Base-by-base conservation (phyloP, 2,888 invertebrate species). In the Tachystola acroxantha region DNA sequence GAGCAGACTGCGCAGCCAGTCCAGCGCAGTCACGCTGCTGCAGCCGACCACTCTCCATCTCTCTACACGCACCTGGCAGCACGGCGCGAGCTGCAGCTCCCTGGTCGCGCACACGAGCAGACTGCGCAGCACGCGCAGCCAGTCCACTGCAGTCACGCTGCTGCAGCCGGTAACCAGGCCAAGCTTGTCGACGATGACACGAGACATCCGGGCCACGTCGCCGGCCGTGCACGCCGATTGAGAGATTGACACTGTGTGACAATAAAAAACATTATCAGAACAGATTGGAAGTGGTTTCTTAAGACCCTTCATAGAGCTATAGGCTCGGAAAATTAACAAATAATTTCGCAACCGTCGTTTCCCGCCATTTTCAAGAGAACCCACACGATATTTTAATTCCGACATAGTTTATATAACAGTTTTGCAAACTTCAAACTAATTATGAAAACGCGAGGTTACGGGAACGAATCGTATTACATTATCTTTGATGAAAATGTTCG, bases 131-230 rank as follows among this genome's bases (percentile, higher is more conserved):
- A 94, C 82, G 10, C 90, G 88, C 56, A 94, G 88, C 84, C 93
- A 94, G 66, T 91, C 90, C 43, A 92, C 88, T 34, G 92, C 88
- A 0, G 92, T 92, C 42, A 91, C 80, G 2, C 90, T 89, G 34
- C 88, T 77, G 34, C 88, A 85, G 37, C 88, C 89, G 44, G 88
- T 81, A 44, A 90, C 89, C 6, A 73, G 50, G 48, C 91, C 91
- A 55, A 95, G 88, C 81, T 96, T 96, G 76, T 92, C 91, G 11
- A 88, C 89, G 57, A 97, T 91, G 41, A 96, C 92, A 40, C 90
- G 90, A 37, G 95, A 93, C 96, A 97, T 97, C 49, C 97, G 92
- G 12, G 90, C 81, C 60, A 96, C 90, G 85, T 96, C 96, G 54
- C 94, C 92, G 34, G 92, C 90, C 14, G 95, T 94, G 81, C 96